phyloP scores from a whole-genome alignment of 1,140 invertebrate genomes.

The Neodiprion virginianus region DNA sequence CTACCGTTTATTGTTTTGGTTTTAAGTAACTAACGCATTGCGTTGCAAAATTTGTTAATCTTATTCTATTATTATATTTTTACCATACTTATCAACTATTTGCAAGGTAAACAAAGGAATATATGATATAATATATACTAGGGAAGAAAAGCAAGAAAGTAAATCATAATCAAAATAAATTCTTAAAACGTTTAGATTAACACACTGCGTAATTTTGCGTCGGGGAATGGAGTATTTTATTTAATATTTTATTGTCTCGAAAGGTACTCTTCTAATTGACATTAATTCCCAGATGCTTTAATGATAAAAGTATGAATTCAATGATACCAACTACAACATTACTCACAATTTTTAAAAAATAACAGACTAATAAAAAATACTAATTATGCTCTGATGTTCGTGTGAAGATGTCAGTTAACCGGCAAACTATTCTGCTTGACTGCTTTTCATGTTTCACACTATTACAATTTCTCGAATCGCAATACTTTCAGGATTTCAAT shows the following conservation, averaged over 20 bases:
- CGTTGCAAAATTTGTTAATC: slow-evolving; percentile 47
- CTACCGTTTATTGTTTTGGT: slow-evolving; percentile 39
- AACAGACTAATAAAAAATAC: too few species aligned
- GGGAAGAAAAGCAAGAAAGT: not conserved
- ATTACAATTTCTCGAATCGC: too few species aligned
- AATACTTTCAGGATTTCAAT: too few species aligned
- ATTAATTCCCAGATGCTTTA: slow-evolving; percentile 3
- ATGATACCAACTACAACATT: not conserved
- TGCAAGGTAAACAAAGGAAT: slow-evolving; percentile 39
- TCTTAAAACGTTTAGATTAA: slow-evolving; percentile 43
- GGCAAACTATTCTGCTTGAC: too few species aligned
- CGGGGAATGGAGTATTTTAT: slow-evolving; percentile 30
- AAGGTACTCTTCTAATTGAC: slow-evolving; percentile 15
- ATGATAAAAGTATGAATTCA: not conserved
- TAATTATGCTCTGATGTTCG: too few species aligned
- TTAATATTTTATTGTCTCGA: slow-evolving; percentile 16
- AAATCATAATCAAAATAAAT: slow-evolving; percentile 45
- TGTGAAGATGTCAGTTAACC: too few species aligned
- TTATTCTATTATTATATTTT: slow-evolving; percentile 42
- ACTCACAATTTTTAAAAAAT: too few species aligned
- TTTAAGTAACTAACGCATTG: slow-evolving; percentile 42
- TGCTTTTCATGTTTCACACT: too few species aligned
- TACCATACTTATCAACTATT: slow-evolving; percentile 37
- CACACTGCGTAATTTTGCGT: slow-evolving; percentile 42
- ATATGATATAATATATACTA: slow-evolving; percentile 31